phyloP scores from a whole-genome alignment of 2,113 vertebrate species.

The Lophotis ruficrista region DNA sequence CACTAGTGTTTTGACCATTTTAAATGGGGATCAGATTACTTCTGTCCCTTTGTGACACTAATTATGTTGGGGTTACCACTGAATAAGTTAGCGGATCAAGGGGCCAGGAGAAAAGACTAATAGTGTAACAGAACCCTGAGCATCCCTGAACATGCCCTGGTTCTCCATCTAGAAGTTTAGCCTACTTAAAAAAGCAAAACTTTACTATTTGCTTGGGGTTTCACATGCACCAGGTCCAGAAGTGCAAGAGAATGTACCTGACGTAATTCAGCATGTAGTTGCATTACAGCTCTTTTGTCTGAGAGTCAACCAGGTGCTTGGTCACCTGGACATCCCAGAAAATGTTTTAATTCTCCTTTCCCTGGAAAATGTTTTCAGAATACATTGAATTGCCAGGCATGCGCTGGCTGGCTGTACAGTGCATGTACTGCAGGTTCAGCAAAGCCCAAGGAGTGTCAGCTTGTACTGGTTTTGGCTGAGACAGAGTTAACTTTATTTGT shows the following conservation, averaged over 20 bases:
- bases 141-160: not conserved
- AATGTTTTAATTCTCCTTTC: not conserved
- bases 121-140: not conserved
- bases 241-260: not conserved
- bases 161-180: not conserved
- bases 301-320: not conserved
- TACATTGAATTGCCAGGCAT: not conserved
- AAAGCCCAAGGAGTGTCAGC: not conserved
- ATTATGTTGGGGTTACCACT: not conserved
- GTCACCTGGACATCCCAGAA: not conserved
- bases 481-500: not conserved
- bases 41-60: not conserved
- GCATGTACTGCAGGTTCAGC: not conserved
- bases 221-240: not conserved
- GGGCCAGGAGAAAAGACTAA: not conserved
- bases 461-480: not conserved
- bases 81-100: not conserved
- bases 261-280: not conserved
- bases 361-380: not conserved
- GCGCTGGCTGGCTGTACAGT: not conserved
- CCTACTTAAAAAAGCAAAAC: not conserved
- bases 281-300: not conserved
- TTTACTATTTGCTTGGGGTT: not conserved
- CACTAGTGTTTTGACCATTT: not conserved
- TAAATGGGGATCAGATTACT: not conserved